Conservation (phyloP, 1,140 invertebrate species). For the Eciton burchellii region DNA sequence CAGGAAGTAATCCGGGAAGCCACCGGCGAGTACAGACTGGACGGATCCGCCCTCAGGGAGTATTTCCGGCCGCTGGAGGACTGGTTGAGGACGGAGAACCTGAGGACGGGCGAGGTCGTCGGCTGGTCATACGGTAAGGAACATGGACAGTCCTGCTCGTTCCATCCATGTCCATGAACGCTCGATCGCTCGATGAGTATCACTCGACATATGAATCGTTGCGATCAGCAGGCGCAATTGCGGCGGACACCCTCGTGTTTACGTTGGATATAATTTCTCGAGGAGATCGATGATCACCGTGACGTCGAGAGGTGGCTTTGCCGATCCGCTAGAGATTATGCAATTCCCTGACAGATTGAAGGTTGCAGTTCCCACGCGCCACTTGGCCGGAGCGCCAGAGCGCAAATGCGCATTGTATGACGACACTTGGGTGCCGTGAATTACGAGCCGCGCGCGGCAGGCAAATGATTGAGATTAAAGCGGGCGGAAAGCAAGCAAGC, state of each 20-base stretch:
- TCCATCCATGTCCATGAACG: no score
- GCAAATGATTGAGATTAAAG: constrained; percentile 65
- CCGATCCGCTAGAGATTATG: constrained; percentile 73
- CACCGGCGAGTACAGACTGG: constrained; percentile 92
- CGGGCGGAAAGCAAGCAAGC: no score
- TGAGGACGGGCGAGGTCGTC: constrained; percentile 91
- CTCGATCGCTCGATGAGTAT: no score
- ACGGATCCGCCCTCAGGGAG: constrained; percentile 94
- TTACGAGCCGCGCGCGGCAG: constrained; percentile 64
- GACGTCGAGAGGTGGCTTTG: constrained; percentile 61
- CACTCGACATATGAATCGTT: no score
- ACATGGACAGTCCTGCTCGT: no score
- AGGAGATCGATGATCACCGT: constrained; percentile 53
- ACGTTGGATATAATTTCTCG: not conserved
- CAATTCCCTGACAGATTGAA: constrained; percentile 76
- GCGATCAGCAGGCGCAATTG: no score
- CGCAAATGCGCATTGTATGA: constrained; percentile 73
- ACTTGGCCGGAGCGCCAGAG: constrained; percentile 59
- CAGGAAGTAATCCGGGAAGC: constrained; percentile 92
- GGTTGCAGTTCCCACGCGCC: constrained; percentile 74
- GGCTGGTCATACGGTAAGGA: constrained; percentile 92
- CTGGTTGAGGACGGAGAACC: constrained; percentile 94
- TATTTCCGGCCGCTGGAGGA: constrained; percentile 97
- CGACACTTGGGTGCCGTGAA: constrained; percentile 69
- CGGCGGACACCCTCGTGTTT: no score